Percentiles rank a stretch among this genome's conserved stretches.
Evolutionary conservation across 2,113 vertebrate species (phyloP).

Genomic region (Ondatra zibethicus): DNA sequence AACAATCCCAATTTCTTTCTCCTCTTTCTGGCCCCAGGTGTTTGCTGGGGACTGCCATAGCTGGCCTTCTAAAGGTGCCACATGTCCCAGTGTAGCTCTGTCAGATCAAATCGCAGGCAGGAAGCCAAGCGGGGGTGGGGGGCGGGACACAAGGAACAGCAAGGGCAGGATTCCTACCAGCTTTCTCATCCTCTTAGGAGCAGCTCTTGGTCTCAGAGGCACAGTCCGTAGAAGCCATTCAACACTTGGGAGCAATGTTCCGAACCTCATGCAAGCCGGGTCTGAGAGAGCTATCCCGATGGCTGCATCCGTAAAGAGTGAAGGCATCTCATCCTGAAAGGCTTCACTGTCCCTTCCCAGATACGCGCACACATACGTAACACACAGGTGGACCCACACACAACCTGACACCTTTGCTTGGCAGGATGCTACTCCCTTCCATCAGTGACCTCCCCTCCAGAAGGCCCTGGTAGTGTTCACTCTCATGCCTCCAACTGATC

Average conservation of each 20-base stretch:
- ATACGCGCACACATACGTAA: rapidly evolving
- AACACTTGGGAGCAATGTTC: background rate
- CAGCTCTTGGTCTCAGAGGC: conserved; percentile 1
- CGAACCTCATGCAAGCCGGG: background rate
- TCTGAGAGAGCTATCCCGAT: background rate
- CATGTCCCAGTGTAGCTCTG: background rate
- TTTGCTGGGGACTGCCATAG: background rate
- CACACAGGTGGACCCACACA: background rate
- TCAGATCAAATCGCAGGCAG: background rate
- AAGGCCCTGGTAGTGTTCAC: conserved; percentile 99
- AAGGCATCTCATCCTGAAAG: background rate
- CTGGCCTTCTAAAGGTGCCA: background rate
- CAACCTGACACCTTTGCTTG: conserved; percentile 50
- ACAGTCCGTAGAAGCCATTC: background rate
- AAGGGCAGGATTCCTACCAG: background rate
- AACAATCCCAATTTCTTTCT: background rate
- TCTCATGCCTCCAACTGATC: conserved; percentile 99
- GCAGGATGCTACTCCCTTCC: conserved; percentile 97
- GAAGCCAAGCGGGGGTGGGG: background rate
- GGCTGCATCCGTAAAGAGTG: background rate
- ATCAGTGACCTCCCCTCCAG: conserved; percentile 98
- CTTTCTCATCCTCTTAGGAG: background rate
- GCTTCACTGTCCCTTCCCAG: background rate
- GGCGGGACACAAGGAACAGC: background rate
- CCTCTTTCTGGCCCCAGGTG: background rate